Evolutionary conservation across 2,113 vertebrate genomes (phyloP), one percentile per base, ranked within the genome.

Genomic region (Camelus bactrianus): DNA sequence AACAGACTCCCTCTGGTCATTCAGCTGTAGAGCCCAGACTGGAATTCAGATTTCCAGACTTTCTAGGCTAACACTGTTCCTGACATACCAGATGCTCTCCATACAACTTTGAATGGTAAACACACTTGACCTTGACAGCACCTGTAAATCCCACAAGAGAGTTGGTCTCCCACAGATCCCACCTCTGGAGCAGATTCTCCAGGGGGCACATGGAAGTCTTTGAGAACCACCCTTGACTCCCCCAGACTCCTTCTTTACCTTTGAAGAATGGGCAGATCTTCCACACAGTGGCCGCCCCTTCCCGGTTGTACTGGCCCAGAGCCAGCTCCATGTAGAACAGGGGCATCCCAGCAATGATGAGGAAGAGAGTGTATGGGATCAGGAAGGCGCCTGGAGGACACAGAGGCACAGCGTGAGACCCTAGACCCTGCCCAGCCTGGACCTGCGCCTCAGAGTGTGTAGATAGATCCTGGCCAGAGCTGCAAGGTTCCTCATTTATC

Each of bases 301-400:
- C 99, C 97, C 99, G 98, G 98, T 99, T 99, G 97, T 99, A 99
- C 96, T 99, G 99, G 94, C 99, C 99, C 98, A 99, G 98, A 64
- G 99, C 99, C 95, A 99, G 98, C 98, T 99, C 99, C 99, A 99
- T 99, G 97, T 99, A 99, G 98, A 99, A 99, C 85, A 99, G 98
- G 17, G 99, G 99, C 99, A 99, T 99, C 95, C 99, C 99, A 76
- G 99, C 99, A 76, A 99, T 99, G 95, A 99, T 99, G 98, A 99
- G 98, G 98, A 99, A 99, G 72, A 99, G 99, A 48, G 99, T 98
- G 93, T 99, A 99, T 1, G 99, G 99, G 98, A 99, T 99, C 98
- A 99, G 98, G 98, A 99, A 99, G 98, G 99, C 99, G 62, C 97
- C 97, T 98, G 86, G 14, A 46, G 56, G 76, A 65, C 81, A 96